phyloP scores from a whole-genome alignment of 2,888 invertebrate species.

The Drosophila ochracea region DNA sequence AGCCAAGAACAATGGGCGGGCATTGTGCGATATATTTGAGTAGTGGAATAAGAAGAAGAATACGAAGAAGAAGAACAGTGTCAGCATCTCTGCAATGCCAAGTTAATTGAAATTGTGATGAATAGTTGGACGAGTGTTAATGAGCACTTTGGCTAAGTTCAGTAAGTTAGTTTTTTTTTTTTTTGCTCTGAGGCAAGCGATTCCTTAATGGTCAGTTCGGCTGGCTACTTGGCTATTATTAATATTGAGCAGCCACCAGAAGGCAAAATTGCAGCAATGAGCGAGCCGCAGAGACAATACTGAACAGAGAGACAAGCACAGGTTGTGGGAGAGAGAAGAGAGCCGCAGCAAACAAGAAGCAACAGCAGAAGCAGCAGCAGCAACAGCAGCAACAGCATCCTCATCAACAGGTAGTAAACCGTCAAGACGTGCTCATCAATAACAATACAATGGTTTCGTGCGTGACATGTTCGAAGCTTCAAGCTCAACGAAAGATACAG shows the following conservation, averaged over 20 bases:
- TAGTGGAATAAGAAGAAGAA: too few species aligned
- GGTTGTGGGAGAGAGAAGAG: not conserved
- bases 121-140: conserved; percentile 71
- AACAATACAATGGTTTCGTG: conserved; percentile 71
- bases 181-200: conserved; percentile 27
- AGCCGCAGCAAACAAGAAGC: conserved; percentile 15
- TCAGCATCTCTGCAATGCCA: conserved; percentile 11
- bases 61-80: conserved; percentile 1
- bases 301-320: not conserved
- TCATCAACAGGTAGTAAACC: conserved; percentile 83
- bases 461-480: conserved; percentile 70
- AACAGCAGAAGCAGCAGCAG: not conserved
- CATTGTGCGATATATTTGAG: conserved; percentile 29
- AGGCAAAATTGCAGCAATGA: conserved; percentile 48
- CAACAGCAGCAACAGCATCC: conserved; percentile 46
- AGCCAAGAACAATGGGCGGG: conserved; percentile 31
- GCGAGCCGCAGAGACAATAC: conserved; percentile 8
- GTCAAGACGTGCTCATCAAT: conserved; percentile 81
- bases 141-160: conserved; percentile 53
- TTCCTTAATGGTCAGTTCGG: conserved; percentile 41
- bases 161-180: not conserved
- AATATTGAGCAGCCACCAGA: conserved; percentile 44
- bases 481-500: conserved; percentile 9
- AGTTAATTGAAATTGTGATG: conserved; percentile 72
- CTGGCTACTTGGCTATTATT: conserved; percentile 41